These are phyloP conservation scores for Branchellion lobata DNA, from an alignment of 2,888 invertebrate genomes.

Conservation along the genomic window DNA sequence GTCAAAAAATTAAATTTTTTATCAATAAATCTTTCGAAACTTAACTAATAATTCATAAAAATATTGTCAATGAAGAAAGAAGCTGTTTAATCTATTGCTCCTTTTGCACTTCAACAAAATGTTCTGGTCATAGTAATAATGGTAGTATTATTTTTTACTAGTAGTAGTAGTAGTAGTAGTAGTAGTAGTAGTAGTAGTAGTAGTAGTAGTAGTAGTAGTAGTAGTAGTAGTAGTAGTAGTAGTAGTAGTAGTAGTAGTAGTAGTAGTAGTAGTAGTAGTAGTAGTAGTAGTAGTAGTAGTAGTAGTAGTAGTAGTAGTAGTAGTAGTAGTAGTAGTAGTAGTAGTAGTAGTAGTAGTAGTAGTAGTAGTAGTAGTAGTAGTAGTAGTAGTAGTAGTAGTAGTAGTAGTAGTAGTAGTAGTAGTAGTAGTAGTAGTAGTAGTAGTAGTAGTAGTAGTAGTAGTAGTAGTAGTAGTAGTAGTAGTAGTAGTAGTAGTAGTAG, in stretches of 20 bases:
- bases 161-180: constrained; percentile 45
- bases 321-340: constrained; percentile 45
- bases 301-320: constrained; percentile 45
- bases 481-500: constrained; percentile 45
- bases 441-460: constrained; percentile 45
- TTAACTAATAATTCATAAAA: too few species aligned
- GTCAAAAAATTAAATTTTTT: too few species aligned
- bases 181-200: constrained; percentile 45
- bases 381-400: constrained; percentile 45
- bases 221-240: constrained; percentile 45
- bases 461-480: constrained; percentile 45
- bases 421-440: constrained; percentile 45
- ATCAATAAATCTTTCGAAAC: too few species aligned
- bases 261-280: constrained; percentile 45
- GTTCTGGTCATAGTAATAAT: too few species aligned
- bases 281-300: constrained; percentile 45
- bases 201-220: constrained; percentile 45
- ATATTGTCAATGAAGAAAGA: too few species aligned
- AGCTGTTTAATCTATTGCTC: too few species aligned
- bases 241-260: constrained; percentile 45
- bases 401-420: constrained; percentile 45
- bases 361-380: constrained; percentile 45
- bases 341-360: constrained; percentile 45
- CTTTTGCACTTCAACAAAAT: too few species aligned
- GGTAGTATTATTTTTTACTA: too few species aligned